Evolutionary conservation across 2,797 vertebrate species (phyloP).

Genomic region (Sebastolobus alascanus): DNA sequence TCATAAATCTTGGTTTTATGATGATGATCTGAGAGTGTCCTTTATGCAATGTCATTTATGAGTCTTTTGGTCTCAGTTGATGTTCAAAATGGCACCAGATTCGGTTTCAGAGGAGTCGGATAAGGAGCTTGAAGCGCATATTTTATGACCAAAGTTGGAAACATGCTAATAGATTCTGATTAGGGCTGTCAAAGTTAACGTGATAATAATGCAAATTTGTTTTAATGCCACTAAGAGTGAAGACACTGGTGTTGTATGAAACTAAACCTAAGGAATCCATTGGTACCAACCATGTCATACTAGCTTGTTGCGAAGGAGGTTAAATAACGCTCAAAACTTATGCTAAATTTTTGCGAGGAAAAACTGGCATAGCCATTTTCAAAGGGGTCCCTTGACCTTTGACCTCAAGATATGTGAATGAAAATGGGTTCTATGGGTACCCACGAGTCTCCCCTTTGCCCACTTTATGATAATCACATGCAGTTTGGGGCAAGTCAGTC

Average conservation of each 20-base stretch:
- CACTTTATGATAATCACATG: too few species aligned
- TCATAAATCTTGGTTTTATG: constrained; percentile 22
- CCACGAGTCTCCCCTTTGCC: too few species aligned
- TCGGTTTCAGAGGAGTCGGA: neutral
- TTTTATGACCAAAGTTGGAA: neutral
- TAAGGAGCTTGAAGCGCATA: neutral
- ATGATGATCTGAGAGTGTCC: constrained; percentile 37
- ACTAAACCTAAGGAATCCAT: neutral
- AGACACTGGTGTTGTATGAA: neutral
- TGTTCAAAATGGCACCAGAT: neutral
- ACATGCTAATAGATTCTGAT: neutral
- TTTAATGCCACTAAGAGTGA: too few species aligned
- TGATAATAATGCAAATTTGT: too few species aligned
- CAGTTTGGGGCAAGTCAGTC: too few species aligned
- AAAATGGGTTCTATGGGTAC: too few species aligned
- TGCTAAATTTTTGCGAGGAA: too few species aligned
- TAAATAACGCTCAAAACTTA: too few species aligned
- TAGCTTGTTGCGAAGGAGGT: rapidly evolving
- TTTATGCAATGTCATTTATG: constrained; percentile 36
- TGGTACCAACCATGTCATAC: rapidly evolving
- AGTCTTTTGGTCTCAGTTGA: constrained; percentile 4
- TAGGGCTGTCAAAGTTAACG: too few species aligned
- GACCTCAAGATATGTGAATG: too few species aligned
- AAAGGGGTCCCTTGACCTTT: too few species aligned
- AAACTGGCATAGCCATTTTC: too few species aligned